Percentiles rank a stretch among this genome's conserved stretches.
Conservation (phyloP, 53 echinoderm and acorn worm genomes). For the Holothuria scabra region DNA sequence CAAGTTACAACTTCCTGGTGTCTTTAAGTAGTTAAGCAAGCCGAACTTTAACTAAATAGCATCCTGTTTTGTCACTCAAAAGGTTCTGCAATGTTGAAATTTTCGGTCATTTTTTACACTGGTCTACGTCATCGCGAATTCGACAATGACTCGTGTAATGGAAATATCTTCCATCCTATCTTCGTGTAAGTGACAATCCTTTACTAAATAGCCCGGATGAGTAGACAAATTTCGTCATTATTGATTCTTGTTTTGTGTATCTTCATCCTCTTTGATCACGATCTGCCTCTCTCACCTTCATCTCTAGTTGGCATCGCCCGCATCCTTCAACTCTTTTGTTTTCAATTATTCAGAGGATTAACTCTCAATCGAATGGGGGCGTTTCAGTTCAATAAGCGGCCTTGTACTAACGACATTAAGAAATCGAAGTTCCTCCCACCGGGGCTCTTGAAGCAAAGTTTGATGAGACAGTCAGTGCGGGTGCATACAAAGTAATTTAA, state of each 20-base stretch:
- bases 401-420: not conserved
- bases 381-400: not conserved
- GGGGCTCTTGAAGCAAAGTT: not conserved
- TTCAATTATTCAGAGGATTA: conserved; percentile 12
- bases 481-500: no score
- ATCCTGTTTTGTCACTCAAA: no score
- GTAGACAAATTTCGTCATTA: conserved; percentile 18
- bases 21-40: no score
- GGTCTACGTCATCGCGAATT: no score
- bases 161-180: no score
- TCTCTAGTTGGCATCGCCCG: not conserved
- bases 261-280: not conserved
- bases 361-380: conserved; percentile 21
- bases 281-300: not conserved
- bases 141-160: no score
- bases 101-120: no score
- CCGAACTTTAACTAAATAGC: no score
- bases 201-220: not conserved
- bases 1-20: no score
- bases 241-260: not conserved
- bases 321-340: conserved; percentile 11
- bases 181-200: no score
- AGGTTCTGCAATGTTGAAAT: no score
- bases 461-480: no score
- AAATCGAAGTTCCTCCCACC: not conserved